Conservation (phyloP, 1,140 invertebrate species). For the Sminthurides bifidus region DNA sequence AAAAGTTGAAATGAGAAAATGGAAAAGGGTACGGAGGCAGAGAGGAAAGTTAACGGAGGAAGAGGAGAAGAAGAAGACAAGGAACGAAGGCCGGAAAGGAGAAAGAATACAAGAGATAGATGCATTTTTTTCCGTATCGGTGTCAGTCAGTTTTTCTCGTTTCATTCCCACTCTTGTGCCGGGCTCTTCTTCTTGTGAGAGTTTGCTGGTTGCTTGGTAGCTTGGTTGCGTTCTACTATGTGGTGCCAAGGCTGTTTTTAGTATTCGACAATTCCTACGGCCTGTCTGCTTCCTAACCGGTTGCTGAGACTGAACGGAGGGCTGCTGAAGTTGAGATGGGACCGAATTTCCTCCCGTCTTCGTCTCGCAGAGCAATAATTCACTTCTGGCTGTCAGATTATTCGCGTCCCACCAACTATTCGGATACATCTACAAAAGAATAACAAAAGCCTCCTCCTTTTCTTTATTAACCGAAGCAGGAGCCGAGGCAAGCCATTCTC, state of each 20-base stretch:
- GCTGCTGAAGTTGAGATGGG: not conserved
- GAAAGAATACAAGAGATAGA: too few species aligned
- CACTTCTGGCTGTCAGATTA: constrained; percentile 32
- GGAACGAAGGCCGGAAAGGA: constrained; percentile 10
- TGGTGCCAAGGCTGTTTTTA: too few species aligned
- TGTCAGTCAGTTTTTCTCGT: constrained; percentile 15
- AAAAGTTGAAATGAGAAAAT: too few species aligned
- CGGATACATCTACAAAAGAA: constrained; percentile 32
- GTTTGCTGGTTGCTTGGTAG: not conserved
- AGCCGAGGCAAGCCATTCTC: constrained; percentile 21
- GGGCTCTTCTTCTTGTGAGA: not conserved
- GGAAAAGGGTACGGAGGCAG: too few species aligned
- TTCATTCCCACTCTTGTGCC: not conserved
- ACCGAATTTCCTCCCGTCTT: constrained; percentile 16
- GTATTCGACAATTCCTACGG: too few species aligned
- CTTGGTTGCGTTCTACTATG: constrained; percentile 6
- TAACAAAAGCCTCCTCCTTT: constrained; percentile 31
- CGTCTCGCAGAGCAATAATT: constrained; percentile 27
- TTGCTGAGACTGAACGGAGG: too few species aligned
- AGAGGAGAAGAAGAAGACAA: not conserved
- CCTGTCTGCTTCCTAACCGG: too few species aligned
- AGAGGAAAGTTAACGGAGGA: too few species aligned
- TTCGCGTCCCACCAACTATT: constrained; percentile 31
- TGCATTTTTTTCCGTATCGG: constrained; percentile 11
- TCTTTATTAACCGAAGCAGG: constrained; percentile 30